Evolutionary conservation across 2,113 vertebrate genomes (phyloP).

Genomic region (Cryptotis parvus): DNA sequence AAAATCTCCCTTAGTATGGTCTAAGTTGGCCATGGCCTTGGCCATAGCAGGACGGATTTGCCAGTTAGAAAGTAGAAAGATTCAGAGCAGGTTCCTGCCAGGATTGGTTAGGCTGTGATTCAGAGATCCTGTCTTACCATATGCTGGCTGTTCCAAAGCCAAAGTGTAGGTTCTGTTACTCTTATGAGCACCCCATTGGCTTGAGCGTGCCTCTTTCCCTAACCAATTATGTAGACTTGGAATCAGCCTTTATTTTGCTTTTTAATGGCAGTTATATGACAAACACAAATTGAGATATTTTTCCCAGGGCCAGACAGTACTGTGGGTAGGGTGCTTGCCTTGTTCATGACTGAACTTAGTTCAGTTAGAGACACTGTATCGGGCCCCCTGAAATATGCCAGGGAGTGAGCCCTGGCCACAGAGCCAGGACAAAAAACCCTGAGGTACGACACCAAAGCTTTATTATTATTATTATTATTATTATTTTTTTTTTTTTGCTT

Average conservation of each 20-base stretch:
- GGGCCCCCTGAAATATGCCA: too few species aligned
- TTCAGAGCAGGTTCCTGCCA: background rate
- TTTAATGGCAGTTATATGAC: slow-evolving; percentile 1
- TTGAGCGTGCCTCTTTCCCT: background rate
- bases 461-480: too few species aligned
- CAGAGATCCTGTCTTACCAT: background rate
- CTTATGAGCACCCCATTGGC: background rate
- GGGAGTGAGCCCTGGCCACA: too few species aligned
- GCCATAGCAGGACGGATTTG: background rate
- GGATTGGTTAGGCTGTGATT: background rate
- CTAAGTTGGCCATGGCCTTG: slow-evolving; percentile 6
- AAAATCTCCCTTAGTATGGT: background rate
- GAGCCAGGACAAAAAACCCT: too few species aligned
- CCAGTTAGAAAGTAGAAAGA: background rate
- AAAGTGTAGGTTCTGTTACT: background rate
- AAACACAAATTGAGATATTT: background rate
- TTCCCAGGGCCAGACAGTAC: background rate
- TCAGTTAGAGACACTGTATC: too few species aligned
- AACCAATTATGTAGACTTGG: background rate
- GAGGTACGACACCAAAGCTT: too few species aligned
- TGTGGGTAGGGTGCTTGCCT: too few species aligned
- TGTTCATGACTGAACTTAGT: too few species aligned
- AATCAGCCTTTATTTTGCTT: slow-evolving; percentile 10
- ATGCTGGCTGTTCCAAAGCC: background rate
- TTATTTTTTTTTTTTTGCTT: too few species aligned